Evolutionary conservation across 2,113 vertebrate species (phyloP).

Genomic region (Mobula hypostoma): DNA sequence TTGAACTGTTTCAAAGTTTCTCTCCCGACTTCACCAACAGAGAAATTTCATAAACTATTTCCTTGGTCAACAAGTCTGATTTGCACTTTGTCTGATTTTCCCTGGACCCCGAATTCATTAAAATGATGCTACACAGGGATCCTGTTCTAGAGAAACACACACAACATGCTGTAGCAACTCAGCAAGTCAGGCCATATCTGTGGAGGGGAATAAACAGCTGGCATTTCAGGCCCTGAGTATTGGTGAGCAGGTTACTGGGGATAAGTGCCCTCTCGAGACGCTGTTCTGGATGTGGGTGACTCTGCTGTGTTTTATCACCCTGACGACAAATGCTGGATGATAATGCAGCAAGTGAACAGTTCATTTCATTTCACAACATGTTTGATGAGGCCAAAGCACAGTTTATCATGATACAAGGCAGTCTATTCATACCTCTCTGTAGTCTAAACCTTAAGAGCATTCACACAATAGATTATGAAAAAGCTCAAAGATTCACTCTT

Average conservation of each 20-base stretch:
- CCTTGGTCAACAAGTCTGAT: background rate
- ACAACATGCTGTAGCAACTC: background rate
- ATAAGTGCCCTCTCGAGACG: no score
- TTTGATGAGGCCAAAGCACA: background rate
- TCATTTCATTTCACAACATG: background rate
- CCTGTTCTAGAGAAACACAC: no score
- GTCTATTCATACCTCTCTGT: background rate
- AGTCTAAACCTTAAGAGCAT: background rate
- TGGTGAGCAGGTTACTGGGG: no score
- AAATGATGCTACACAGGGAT: background rate
- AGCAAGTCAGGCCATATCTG: no score
- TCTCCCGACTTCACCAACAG: background rate
- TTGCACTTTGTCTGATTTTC: background rate
- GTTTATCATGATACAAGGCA: background rate
- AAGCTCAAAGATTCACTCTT: background rate
- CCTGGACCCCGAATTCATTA: background rate
- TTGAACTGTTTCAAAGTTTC: background rate
- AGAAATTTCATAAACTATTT: background rate
- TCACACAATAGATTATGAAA: background rate
- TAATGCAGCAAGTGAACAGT: no score
- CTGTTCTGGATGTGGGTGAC: background rate
- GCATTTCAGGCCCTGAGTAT: no score
- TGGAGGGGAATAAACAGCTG: no score
- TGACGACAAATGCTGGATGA: background rate
- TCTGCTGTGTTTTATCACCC: background rate